Base-by-base conservation (phyloP, 2,113 vertebrate species). In the Percopsis transmontana region DNA sequence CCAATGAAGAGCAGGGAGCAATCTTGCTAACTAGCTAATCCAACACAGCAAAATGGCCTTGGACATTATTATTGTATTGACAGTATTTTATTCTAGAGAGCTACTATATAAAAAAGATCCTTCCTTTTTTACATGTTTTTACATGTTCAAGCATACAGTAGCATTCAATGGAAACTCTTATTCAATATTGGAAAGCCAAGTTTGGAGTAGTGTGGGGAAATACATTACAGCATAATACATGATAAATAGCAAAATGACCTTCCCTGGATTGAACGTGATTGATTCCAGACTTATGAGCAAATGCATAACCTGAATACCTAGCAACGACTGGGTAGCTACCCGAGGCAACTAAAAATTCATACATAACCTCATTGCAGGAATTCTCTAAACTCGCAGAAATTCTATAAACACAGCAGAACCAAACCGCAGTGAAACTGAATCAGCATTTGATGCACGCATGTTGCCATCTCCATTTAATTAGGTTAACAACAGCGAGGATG, bases 401-500 rank as follows among this genome's bases (percentile, higher is more conserved):
- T 14, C 1, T 60, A 69, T 16, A 47, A 23, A 20, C 1, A 2
- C 74, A 42, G 54, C 58, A 2, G 61, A 54, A 24, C 57, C 63
- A 39, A 70, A 76, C 82, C 50, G 63, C 68, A 77, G 71, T 39
- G 53, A 70, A 45, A 60, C 63, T 70, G 66, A 84, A 84, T 66
- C 74, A 80, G 67, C 66, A 65, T 21, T 62, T 61, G 76, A 66
- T 64, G 42, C 15, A 21, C 38, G 64, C 51, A 58, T 42, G 23
- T 70, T 70, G 58, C 72, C 68, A 56, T 80, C 44, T 71, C 63
- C 65, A 62, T 81, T 68, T 84, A 87, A 88, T 85, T 85, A 88
- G 84, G 84, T 71, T 84, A 88, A 70, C 81, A 78, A 59, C 71
- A 70, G 70, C 74, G 81, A 79, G 60, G 83, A 84, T 87, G 86